Conservation (phyloP, 2,888 invertebrate species). For the Caradrina clavipalpis region DNA sequence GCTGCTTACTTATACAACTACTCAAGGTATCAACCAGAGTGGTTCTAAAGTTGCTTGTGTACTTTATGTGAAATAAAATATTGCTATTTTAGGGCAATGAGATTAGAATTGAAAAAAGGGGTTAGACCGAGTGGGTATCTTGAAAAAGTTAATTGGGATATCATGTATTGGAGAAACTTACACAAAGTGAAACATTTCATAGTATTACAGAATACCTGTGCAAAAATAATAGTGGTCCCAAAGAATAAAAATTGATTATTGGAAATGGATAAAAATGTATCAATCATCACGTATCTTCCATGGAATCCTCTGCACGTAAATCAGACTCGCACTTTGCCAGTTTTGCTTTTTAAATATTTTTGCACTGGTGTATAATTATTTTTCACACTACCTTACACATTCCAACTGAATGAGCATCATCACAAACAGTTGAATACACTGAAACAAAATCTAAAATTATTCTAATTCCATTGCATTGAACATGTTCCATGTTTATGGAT, state of each 20-base stretch:
- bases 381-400: slow-evolving; percentile 11
- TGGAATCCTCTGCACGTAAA: neutral
- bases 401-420: slow-evolving; percentile 8
- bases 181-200: too few species aligned
- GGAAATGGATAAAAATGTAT: neutral
- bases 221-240: neutral
- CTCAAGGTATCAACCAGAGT: too few species aligned
- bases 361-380: neutral
- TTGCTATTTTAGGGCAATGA: neutral
- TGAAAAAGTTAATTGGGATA: neutral
- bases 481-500: slow-evolving; percentile 23
- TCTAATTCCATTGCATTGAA: slow-evolving; percentile 48
- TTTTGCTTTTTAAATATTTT: slow-evolving; percentile 1
- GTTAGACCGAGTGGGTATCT: neutral
- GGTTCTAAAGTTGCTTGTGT: too few species aligned
- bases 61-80: neutral
- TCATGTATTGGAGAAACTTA: too few species aligned
- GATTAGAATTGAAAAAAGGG: too few species aligned
- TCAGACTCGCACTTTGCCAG: neutral
- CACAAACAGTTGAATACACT: slow-evolving; percentile 20
- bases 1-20: too few species aligned
- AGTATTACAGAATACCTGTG: neutral
- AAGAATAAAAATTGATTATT: neutral
- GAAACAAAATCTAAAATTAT: slow-evolving; percentile 37
- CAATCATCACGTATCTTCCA: too few species aligned